Base-by-base conservation (phyloP, 2,113 vertebrate species). In the Xenus cinereus region DNA sequence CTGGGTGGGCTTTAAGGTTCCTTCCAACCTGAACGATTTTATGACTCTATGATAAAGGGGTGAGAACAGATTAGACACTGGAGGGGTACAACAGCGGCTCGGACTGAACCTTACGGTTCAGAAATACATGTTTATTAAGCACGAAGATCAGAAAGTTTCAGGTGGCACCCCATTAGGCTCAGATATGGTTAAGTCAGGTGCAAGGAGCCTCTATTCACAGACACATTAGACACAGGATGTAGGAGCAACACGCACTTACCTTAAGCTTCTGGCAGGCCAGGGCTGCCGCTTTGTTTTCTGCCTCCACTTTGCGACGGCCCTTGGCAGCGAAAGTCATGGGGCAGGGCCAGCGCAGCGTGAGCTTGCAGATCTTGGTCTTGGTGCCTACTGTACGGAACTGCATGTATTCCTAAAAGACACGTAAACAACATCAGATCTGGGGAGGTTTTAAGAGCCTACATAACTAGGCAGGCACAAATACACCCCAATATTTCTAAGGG, bases 261-360 rank as follows among this genome's bases (percentile, higher is more conserved):
- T 99, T 99, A 9, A 99, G 97, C 89, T 98, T 99, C 98, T 99
- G 98, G 76, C 99, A 99, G 85, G 99, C 99, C 71, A 99, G 97
- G 1, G 99, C 99, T 0, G 99, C 99, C 1, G 99, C 99, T 80
- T 97, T 98, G 66, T 96, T 98, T 95, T 99, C 99, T 0, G 99
- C 99, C 46, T 98, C 98, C 32, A 98, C 89, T 92, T 98, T 98
- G 71, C 98, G 98, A 10, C 94, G 97, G 5, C 98, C 99, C 39
- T 97, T 98, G 46, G 99, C 99, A 3, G 96, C 98, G 22, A 99
- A 99, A 10, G 95, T 99, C 98, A 99, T 98, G 16, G 99, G 96
- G 59, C 99, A 98, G 6, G 99, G 99, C 99, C 99, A 99, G 76
- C 85, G 98, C 24, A 99, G 82, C 0, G 98, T 99, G 39, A 99